Conservation (phyloP, 2,797 vertebrate species). For the Anguilla pacifica region DNA sequence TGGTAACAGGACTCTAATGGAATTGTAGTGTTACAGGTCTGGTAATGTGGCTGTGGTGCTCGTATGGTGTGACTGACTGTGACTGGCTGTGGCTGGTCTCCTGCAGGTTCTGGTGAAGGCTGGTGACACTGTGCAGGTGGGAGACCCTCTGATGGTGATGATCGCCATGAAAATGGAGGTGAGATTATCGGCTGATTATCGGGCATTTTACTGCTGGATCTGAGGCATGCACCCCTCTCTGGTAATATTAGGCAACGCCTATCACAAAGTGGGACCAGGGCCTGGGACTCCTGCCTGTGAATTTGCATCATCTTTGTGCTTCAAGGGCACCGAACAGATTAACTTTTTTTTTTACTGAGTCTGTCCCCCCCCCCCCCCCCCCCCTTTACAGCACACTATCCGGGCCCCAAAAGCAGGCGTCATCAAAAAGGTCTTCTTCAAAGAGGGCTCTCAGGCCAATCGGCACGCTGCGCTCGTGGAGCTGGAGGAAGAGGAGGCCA, state of each 20-base stretch:
- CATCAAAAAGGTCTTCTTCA: constrained; percentile 87
- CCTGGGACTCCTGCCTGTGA: too few relatives aligned
- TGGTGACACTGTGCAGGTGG: constrained; percentile 83
- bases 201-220: not conserved
- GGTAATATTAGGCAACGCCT: too few relatives aligned
- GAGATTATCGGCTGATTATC: constrained; percentile 45
- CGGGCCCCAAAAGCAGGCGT: constrained; percentile 85
- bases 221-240: not conserved
- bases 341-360: not conserved
- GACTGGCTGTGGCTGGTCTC: not conserved
- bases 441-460: constrained; percentile 87
- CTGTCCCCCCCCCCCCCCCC: not conserved
- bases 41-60: not conserved
- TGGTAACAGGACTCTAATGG: not conserved
- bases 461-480: constrained; percentile 85
- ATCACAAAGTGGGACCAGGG: not conserved
- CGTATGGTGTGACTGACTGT: not conserved
- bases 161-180: constrained; percentile 99
- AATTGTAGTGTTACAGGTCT: too few relatives aligned
- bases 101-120: constrained; percentile 90
- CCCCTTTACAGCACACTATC: constrained; percentile 84
- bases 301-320: too few relatives aligned
- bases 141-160: constrained; percentile 94
- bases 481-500: constrained; percentile 74
- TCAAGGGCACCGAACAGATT: not conserved